Percentiles rank a stretch among this genome's conserved stretches.
phyloP scores from a whole-genome alignment of 2,888 invertebrate species.

The Plemyria rubiginata region DNA sequence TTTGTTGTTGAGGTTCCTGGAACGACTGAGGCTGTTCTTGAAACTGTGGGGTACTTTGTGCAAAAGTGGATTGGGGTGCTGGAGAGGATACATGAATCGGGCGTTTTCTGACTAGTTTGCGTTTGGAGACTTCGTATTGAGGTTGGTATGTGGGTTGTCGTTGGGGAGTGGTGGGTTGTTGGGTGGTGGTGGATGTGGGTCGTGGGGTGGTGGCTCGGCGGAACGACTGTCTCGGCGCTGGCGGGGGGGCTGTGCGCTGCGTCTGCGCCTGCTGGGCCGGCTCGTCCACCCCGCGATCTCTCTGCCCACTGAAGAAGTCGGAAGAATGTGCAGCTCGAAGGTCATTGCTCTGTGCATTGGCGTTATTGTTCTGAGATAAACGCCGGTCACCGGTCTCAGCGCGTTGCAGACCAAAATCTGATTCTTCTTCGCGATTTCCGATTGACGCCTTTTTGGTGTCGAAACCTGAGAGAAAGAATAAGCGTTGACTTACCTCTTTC shows the following conservation, averaged over 20 bases:
- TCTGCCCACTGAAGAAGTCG: constrained; percentile 88
- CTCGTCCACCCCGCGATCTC: constrained; percentile 78
- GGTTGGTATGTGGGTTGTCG: constrained; percentile 52
- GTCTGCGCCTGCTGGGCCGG: constrained; percentile 41
- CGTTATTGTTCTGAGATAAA: constrained; percentile 58
- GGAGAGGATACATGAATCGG: constrained; percentile 65
- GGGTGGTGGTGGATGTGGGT: constrained; percentile 57
- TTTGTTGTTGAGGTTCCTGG: constrained; percentile 43
- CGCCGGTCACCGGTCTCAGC: constrained; percentile 87
- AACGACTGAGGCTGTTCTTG: constrained; percentile 32
- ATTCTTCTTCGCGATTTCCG: constrained; percentile 86
- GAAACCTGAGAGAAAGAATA: constrained; percentile 72
- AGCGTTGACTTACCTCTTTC: constrained; percentile 3
- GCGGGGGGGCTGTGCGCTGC: constrained; percentile 53
- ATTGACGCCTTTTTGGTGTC: constrained; percentile 86
- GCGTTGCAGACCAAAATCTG: constrained; percentile 89
- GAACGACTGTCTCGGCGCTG: constrained; percentile 59
- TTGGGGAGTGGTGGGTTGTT: constrained; percentile 44
- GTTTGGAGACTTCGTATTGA: constrained; percentile 66
- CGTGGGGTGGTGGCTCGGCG: constrained; percentile 75
- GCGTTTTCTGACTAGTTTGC: constrained; percentile 74
- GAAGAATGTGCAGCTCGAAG: constrained; percentile 90
- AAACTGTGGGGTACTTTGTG: constrained; percentile 50
- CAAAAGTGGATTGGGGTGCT: constrained; percentile 57
- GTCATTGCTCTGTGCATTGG: constrained; percentile 80